Conservation (phyloP, 2,888 invertebrate genomes). For the Trypoxylon attenuatum region DNA sequence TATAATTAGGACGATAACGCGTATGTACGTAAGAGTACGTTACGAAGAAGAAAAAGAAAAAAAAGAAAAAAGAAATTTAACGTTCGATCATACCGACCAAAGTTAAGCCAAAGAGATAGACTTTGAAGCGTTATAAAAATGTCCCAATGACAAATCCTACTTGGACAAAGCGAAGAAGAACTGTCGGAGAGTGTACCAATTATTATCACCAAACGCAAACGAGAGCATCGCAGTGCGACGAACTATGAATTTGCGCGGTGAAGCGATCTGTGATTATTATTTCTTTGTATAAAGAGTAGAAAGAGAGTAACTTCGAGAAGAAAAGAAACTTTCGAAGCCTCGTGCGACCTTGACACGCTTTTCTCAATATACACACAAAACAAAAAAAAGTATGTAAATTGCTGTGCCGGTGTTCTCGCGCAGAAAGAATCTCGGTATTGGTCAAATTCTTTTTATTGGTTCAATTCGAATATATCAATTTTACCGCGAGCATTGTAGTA, state of each 20-base stretch:
- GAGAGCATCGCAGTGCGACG: conserved; percentile 9
- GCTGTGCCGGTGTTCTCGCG: conserved; percentile 40
- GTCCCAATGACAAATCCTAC: conserved; percentile 22
- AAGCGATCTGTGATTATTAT: conserved; percentile 66
- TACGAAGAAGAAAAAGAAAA: too few relatives aligned
- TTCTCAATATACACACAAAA: conserved; percentile 43
- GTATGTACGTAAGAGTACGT: too few relatives aligned
- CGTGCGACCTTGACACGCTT: conserved; percentile 61
- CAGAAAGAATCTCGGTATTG: too few relatives aligned
- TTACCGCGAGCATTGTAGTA: too few relatives aligned
- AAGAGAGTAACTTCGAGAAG: too few relatives aligned
- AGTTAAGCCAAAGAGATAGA: conserved; percentile 27
- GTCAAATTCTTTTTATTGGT: too few relatives aligned
- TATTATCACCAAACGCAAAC: conserved; percentile 10
- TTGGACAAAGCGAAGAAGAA: background rate
- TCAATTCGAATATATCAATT: too few relatives aligned
- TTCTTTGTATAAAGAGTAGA: conserved; percentile 56
- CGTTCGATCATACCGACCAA: conserved; percentile 5
- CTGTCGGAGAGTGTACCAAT: background rate
- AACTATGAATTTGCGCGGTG: conserved; percentile 38
- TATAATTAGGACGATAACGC: too few relatives aligned
- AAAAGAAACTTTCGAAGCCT: conserved; percentile 52
- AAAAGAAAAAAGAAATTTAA: background rate
- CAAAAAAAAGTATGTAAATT: conserved; percentile 46
- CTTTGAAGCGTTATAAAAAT: conserved; percentile 35